Evolutionary conservation across 2,797 vertebrate species (phyloP).

Genomic region (Delichon dasypus): DNA sequence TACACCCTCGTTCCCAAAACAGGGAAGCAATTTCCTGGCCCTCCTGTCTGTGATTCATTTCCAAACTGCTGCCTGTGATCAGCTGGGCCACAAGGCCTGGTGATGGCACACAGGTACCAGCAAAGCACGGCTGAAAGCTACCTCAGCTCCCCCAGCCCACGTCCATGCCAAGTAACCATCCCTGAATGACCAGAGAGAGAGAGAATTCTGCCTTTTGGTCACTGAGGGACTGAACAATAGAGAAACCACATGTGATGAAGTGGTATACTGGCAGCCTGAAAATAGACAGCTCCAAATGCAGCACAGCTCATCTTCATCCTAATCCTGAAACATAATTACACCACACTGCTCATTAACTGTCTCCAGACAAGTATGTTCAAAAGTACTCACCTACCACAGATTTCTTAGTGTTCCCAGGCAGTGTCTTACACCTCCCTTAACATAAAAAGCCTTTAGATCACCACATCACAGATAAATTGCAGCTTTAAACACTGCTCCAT

Average conservation of each 20-base stretch:
- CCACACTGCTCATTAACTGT: constrained; percentile 31
- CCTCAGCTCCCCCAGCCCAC: not conserved
- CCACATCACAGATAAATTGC: not conserved
- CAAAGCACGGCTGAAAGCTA: not conserved
- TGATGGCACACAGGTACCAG: not conserved
- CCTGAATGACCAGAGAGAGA: not conserved
- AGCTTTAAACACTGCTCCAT: not conserved
- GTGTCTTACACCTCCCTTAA: not conserved
- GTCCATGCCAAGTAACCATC: not conserved
- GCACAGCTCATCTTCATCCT: constrained; percentile 6
- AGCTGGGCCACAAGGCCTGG: not conserved
- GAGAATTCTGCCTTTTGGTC: not conserved
- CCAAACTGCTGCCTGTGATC: not conserved
- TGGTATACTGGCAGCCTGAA: not conserved
- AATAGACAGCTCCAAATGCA: constrained; percentile 20
- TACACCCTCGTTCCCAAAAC: rapidly evolving
- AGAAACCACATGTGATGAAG: not conserved
- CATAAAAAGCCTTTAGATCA: constrained; percentile 12
- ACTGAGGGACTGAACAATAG: not conserved
- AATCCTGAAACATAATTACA: constrained; percentile 37
- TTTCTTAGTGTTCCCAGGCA: not conserved
- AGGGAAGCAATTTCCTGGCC: not conserved
- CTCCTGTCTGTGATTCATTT: not conserved
- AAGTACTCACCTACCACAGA: constrained; percentile 11
- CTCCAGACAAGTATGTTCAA: constrained; percentile 7